Conservation (phyloP, 2,888 invertebrate genomes). For the Drosophila mimica region DNA sequence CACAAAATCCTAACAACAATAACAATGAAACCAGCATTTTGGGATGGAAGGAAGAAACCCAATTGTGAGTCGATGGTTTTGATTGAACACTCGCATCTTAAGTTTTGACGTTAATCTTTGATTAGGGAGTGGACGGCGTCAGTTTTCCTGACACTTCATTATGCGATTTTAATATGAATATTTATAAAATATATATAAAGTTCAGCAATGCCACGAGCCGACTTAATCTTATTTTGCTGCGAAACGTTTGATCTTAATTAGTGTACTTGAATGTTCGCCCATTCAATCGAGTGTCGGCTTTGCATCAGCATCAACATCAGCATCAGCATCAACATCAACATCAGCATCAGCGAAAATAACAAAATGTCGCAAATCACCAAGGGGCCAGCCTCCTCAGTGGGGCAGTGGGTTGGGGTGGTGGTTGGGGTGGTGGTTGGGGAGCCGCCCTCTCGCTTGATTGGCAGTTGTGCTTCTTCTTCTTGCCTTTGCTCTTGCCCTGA, state of each 20-base stretch:
- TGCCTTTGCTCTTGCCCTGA: slow-evolving; percentile 37
- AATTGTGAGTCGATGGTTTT: slow-evolving; percentile 48
- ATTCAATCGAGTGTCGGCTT: slow-evolving; percentile 68
- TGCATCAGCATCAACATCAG: slow-evolving; percentile 69
- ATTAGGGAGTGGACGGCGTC: slow-evolving; percentile 49
- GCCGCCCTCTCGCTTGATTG: slow-evolving; percentile 56
- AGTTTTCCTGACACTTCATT: slow-evolving; percentile 77
- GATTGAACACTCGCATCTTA: slow-evolving; percentile 75
- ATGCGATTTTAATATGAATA: slow-evolving; percentile 76
- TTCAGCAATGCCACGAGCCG: slow-evolving; percentile 60
- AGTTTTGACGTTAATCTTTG: slow-evolving; percentile 78
- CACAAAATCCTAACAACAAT: slow-evolving; percentile 23
- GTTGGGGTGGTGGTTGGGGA: background rate
- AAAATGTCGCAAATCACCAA: slow-evolving; percentile 76
- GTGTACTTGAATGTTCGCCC: slow-evolving; percentile 70
- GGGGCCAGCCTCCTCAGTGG: slow-evolving; percentile 9
- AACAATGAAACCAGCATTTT: slow-evolving; percentile 24
- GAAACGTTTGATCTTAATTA: slow-evolving; percentile 79
- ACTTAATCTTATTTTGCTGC: slow-evolving; percentile 69
- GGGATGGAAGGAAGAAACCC: slow-evolving; percentile 1
- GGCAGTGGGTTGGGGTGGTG: background rate
- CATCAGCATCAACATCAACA: slow-evolving; percentile 14
- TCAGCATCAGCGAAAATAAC: slow-evolving; percentile 69
- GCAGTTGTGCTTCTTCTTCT: slow-evolving; percentile 44
- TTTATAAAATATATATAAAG: slow-evolving; percentile 49